phyloP scores from a whole-genome alignment of 2,797 vertebrate species.

The Catharus ustulatus region DNA sequence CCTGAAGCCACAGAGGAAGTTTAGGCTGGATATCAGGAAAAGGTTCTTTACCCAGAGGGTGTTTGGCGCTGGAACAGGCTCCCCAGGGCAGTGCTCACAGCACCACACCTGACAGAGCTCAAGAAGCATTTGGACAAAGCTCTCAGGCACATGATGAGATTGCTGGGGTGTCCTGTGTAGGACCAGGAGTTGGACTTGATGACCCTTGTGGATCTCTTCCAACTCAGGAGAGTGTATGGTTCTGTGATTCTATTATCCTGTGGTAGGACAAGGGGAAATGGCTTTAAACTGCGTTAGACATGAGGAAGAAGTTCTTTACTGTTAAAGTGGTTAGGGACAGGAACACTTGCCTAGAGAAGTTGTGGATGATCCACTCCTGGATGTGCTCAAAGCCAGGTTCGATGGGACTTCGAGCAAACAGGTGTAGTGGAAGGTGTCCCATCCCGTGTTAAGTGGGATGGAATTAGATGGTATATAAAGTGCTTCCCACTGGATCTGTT shows the following conservation, averaged over 20 bases:
- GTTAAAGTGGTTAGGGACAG: not conserved
- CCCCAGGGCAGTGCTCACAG: too few relatives aligned
- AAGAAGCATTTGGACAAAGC: not conserved
- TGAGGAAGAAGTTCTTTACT: not conserved
- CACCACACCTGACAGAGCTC: not conserved
- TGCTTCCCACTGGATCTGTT: not conserved
- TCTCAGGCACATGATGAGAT: not conserved
- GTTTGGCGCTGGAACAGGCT: not conserved
- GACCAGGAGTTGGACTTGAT: accelerated
- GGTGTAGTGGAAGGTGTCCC: not conserved
- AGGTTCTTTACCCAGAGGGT: not conserved
- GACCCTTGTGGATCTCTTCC: not conserved
- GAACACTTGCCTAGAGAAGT: not conserved
- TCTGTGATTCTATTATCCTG: not conserved
- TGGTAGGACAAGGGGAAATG: not conserved
- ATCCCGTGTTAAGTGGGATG: too few relatives aligned
- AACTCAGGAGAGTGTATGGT: not conserved
- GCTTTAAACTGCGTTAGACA: not conserved
- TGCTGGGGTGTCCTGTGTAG: not conserved
- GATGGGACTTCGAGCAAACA: not conserved
- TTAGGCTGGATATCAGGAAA: not conserved
- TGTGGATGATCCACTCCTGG: not conserved
- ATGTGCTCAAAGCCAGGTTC: not conserved
- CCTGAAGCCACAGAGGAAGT: not conserved
- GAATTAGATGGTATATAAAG: not conserved